A percentile compares a stretch with the other conserved stretches of the same genome.
Conservation (phyloP, 2,113 vertebrate genomes). For the Mirounga angustirostris region DNA sequence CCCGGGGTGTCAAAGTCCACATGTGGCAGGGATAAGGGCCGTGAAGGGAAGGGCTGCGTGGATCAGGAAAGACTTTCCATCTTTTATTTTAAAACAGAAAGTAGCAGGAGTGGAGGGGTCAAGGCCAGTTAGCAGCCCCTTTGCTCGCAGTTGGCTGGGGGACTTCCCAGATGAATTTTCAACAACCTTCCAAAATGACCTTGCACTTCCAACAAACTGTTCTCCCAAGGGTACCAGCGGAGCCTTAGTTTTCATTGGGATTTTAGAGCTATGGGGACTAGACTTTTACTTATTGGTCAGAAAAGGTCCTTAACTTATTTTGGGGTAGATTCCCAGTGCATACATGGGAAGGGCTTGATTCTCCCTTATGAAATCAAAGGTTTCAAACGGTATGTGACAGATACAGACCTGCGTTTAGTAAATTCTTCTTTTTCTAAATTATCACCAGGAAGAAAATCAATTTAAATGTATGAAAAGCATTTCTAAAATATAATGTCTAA, state of each 20-base stretch:
- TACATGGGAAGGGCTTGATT: neutral
- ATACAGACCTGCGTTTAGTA: neutral
- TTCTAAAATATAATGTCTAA: neutral
- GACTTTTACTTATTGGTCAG: neutral
- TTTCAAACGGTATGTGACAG: neutral
- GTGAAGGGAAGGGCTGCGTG: neutral
- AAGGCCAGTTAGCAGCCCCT: accelerated
- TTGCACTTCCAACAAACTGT: accelerated
- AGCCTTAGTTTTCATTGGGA: neutral
- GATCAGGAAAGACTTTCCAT: neutral
- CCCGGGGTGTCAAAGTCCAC: neutral
- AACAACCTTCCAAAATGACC: neutral
- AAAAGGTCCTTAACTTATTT: neutral
- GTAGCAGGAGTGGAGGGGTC: neutral
- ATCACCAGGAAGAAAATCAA: neutral
- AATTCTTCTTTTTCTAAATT: neutral
- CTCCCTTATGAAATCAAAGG: neutral
- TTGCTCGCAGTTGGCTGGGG: neutral
- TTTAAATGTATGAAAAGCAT: neutral
- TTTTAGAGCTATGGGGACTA: neutral
- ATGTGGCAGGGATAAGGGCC: too few relatives aligned
- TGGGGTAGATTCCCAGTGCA: neutral
- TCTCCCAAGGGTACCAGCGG: neutral
- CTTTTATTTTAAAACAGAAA: neutral
- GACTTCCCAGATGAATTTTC: neutral